Conservation (phyloP, 37 sponge, comb jelly and placozoan genomes). For the Spongilla lacustris region DNA sequence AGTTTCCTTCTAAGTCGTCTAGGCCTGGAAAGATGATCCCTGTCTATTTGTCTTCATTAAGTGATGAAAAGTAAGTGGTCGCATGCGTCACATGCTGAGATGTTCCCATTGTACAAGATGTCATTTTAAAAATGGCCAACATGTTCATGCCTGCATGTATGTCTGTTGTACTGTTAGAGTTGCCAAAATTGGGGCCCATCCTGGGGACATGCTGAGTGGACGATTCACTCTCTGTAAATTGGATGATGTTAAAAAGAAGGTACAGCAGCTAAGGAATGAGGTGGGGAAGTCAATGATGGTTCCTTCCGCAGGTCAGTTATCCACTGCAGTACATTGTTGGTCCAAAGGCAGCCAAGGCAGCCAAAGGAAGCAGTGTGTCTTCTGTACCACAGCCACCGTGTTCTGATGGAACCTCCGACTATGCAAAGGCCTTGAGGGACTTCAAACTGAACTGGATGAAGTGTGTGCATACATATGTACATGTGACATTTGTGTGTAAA, state of each 20-base stretch:
- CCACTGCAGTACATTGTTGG: slow-evolving; percentile 54
- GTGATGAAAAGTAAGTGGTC: slow-evolving; percentile 79
- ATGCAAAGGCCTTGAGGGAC: slow-evolving; percentile 53
- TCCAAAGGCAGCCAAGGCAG: slow-evolving; percentile 24
- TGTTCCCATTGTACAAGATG: neutral
- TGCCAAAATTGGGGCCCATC: slow-evolving; percentile 19
- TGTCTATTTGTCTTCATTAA: slow-evolving; percentile 37
- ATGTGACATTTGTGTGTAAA: neutral
- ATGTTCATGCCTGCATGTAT: neutral
- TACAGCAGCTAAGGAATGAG: no score
- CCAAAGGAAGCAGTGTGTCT: neutral
- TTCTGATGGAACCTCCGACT: slow-evolving; percentile 4
- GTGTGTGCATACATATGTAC: slow-evolving; percentile 2
- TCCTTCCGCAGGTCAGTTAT: slow-evolving; percentile 48
- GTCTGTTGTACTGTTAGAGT: no score
- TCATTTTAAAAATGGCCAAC: neutral
- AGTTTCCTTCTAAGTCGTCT: slow-evolving; percentile 26
- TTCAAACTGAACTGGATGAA: slow-evolving; percentile 69
- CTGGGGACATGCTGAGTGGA: slow-evolving; percentile 63
- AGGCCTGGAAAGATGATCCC: slow-evolving; percentile 35
- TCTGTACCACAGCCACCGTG: neutral
- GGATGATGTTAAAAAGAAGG: slow-evolving; percentile 63
- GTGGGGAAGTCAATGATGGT: no score
- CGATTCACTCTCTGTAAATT: slow-evolving; percentile 53
- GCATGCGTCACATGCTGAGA: neutral